These are phyloP conservation scores for Brienomyrus brachyistius DNA, from an alignment of 2,113 vertebrate genomes.

Conservation along the genomic window DNA sequence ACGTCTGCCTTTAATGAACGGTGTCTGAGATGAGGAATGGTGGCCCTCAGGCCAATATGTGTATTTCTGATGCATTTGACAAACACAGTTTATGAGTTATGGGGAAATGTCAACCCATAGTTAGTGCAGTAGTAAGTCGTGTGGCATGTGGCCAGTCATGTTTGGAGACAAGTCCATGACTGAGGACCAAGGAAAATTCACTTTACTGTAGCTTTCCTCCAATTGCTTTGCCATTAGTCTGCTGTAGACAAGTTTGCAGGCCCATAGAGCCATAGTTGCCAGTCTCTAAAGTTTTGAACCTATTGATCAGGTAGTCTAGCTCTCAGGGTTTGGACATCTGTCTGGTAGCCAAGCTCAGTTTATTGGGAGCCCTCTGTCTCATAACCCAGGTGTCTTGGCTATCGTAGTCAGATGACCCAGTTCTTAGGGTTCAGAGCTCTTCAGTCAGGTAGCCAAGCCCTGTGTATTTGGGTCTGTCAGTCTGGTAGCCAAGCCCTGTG, in stretches of 20 bases:
- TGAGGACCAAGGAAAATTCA: background rate
- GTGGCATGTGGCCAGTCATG: background rate
- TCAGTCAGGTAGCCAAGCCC: background rate
- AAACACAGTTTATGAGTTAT: background rate
- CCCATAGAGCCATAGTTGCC: background rate
- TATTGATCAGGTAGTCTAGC: background rate
- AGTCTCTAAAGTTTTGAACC: background rate
- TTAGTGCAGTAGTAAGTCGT: background rate
- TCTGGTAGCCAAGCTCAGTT: background rate
- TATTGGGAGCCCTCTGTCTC: background rate
- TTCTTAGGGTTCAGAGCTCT: background rate
- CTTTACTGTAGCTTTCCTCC: background rate
- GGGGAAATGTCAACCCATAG: background rate
- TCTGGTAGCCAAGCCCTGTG: background rate
- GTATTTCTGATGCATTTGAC: background rate
- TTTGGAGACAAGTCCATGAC: background rate
- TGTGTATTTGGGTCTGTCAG: background rate
- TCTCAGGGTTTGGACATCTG: background rate
- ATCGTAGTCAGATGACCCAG: background rate
- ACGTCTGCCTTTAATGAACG: background rate
- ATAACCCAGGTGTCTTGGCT: background rate
- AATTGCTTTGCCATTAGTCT: background rate
- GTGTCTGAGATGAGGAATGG: background rate
- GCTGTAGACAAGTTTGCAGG: background rate
- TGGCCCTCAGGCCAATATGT: background rate